These are phyloP conservation scores for Tyrophagus putrescentiae DNA, from an alignment of 1,140 invertebrate genomes.

Conservation along the genomic window DNA sequence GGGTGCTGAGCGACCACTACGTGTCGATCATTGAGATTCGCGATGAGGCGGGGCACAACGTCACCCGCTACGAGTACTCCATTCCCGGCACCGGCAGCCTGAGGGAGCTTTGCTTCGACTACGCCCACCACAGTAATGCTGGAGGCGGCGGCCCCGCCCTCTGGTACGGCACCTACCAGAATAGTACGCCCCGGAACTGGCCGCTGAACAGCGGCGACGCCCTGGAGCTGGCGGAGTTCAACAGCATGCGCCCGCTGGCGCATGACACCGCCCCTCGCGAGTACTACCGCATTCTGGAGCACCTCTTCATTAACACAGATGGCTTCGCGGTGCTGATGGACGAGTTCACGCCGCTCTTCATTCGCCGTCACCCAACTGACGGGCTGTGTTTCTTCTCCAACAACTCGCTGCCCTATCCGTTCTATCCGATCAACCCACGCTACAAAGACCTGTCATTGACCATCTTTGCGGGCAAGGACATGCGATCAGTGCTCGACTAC, in stretches of 20 bases:
- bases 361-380: background rate
- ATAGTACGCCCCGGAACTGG: background rate
- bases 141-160: no score
- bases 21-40: no score
- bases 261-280: background rate
- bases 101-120: no score
- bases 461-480: background rate
- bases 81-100: no score
- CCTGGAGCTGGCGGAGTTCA: background rate
- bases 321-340: background rate
- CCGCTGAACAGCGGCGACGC: background rate
- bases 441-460: background rate
- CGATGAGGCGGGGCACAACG: no score
- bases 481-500: background rate
- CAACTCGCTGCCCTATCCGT: background rate
- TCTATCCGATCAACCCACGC: background rate
- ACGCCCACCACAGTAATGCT: no score
- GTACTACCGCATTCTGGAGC: background rate
- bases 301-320: background rate
- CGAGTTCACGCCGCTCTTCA: background rate
- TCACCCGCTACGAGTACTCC: no score
- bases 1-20: no score
- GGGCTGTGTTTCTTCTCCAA: background rate
- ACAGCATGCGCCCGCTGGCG: background rate
- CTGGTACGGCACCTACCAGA: no score